phyloP scores from a whole-genome alignment of 2,113 vertebrate genomes.

The Eonycteris spelaea region DNA sequence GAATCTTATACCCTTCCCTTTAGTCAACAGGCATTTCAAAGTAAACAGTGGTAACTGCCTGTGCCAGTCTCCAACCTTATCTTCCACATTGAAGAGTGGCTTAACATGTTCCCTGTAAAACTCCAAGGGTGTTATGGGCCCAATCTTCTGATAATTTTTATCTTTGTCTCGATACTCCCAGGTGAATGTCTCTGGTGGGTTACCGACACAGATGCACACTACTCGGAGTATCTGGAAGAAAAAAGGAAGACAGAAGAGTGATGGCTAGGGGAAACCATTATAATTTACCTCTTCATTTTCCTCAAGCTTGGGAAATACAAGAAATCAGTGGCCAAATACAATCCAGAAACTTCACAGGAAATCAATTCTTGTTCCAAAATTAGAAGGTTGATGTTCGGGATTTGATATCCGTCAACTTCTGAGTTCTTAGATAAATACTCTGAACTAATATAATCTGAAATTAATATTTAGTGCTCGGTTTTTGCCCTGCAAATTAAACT shows the following conservation, averaged over 20 bases:
- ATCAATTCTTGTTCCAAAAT: not conserved
- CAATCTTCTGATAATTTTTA: conserved; percentile 94
- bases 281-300: conserved; percentile 6
- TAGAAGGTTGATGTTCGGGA: not conserved
- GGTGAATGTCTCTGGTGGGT: conserved; percentile 92
- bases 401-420: not conserved
- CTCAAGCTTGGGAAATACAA: not conserved
- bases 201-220: conserved; percentile 95
- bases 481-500: conserved; percentile 29
- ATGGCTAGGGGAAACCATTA: not conserved
- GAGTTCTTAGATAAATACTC: conserved; percentile 43
- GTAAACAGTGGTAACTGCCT: not conserved
- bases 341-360: conserved; percentile 41
- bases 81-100: conserved; percentile 94
- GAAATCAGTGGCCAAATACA: conserved; percentile 16
- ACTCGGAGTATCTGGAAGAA: conserved; percentile 92
- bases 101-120: conserved; percentile 96
- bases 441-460: conserved; percentile 42
- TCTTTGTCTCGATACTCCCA: conserved; percentile 99
- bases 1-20: not conserved
- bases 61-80: conserved; percentile 87
- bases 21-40: not conserved
- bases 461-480: conserved; percentile 15
- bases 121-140: conserved; percentile 90
- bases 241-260: conserved; percentile 24